A percentile compares a stretch with the other conserved stretches of the same genome.
Conservation (phyloP, 2,113 vertebrate species). For the Tachycineta bicolor region DNA sequence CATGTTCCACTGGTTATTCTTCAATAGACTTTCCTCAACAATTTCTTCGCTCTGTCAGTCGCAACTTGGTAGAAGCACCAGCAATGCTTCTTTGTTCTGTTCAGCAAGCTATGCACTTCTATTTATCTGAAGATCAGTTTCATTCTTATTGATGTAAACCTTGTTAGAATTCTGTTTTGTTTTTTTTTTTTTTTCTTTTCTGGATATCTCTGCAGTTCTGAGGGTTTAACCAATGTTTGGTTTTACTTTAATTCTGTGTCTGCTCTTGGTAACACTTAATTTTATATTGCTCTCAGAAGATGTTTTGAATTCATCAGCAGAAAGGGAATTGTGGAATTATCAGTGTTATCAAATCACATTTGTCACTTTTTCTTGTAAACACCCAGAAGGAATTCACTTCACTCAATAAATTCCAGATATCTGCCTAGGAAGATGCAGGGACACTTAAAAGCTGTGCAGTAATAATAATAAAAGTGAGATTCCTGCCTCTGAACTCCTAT, state of each 20-base stretch:
- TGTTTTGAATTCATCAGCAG: constrained; percentile 1
- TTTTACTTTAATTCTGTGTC: neutral
- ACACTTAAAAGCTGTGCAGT: neutral
- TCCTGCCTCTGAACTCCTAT: neutral
- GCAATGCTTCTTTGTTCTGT: neutral
- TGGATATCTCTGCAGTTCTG: neutral
- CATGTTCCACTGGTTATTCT: neutral
- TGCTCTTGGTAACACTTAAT: neutral
- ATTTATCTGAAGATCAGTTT: neutral
- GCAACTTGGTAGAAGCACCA: neutral
- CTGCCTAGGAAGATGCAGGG: neutral
- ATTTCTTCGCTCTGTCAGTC: neutral
- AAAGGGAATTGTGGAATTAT: neutral
- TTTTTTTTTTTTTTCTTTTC: neutral
- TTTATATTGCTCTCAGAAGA: neutral
- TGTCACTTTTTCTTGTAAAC: constrained; percentile 30
- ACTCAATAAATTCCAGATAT: constrained; percentile 36
- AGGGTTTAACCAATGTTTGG: neutral
- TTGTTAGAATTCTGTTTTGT: neutral
- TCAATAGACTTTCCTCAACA: neutral
- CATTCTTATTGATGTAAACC: neutral
- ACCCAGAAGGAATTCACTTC: constrained; percentile 28
- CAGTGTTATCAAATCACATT: constrained; percentile 23
- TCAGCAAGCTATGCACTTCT: neutral
- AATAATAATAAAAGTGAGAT: constrained; percentile 16